These are phyloP conservation scores for Sicus ferrugineus DNA, from an alignment of 2,888 invertebrate genomes.

Conservation along the genomic window DNA sequence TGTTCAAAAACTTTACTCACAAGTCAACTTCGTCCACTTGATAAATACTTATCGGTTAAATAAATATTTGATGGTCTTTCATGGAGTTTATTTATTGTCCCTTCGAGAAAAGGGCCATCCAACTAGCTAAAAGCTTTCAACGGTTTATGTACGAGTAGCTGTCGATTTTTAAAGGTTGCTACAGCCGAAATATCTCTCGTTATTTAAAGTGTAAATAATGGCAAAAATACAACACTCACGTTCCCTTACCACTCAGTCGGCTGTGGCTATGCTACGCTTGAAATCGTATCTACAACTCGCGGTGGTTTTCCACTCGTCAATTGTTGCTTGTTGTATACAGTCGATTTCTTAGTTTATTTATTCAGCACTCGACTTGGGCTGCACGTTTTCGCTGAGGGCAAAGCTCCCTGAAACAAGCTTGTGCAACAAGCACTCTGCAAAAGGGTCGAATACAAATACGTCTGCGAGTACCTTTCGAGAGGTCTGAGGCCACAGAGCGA, in stretches of 20 bases:
- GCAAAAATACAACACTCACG: background rate
- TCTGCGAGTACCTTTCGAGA: background rate
- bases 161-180: background rate
- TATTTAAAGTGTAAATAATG: constrained; percentile 1
- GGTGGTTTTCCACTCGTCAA: constrained; percentile 5
- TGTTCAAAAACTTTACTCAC: no score
- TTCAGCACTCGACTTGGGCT: background rate
- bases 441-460: background rate
- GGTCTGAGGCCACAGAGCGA: background rate
- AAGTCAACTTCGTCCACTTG: no score
- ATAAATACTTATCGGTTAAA: no score
- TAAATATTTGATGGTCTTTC: no score
- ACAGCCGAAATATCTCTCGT: background rate
- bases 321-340: background rate
- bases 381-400: constrained; percentile 8
- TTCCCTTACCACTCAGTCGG: background rate
- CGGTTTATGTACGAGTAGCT: no score
- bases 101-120: no score
- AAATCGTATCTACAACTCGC: constrained; percentile 16
- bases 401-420: background rate
- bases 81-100: no score
- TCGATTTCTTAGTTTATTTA: constrained; percentile 8
- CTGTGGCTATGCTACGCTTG: constrained; percentile 1
- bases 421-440: background rate
- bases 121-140: background rate